Evolutionary conservation across 2,888 invertebrate species (phyloP), one percentile per base, ranked within the genome.

Genomic region (Agonopterix subpropinquella): DNA sequence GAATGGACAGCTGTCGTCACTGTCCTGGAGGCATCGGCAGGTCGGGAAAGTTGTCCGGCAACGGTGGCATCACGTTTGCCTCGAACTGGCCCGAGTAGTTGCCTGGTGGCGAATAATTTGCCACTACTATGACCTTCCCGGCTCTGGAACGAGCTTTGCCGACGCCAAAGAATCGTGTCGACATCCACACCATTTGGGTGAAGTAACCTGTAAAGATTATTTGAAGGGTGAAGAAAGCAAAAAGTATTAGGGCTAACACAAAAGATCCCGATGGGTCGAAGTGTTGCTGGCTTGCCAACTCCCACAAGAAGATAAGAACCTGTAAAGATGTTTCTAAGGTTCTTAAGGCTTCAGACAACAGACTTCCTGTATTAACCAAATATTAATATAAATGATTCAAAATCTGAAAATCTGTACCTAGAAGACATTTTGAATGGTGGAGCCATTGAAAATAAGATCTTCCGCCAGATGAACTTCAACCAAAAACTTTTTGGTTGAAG

Each of bases 151-250:
- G 90, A 1, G 95, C 95, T 69, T 94, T 95, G 7, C 95, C 96
- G 1, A 96, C 91, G 2, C 96, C 96, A 67, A 96, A 92, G 72
- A 92, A 91, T 43, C 91, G 90, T 2, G 94, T 94, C 44, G 89
- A 90, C 39, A 92, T 91, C 96, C 96, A 96, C 18, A 96, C 94
- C 77, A 96, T 89, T 82, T 96, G 96, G 0, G 95, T 95, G 78
- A 96, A 96, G 77, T 96, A 95, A 51, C 96, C 96, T 95, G 78
- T 13, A 52, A 57, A 47, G 5, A 28, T 28, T 28, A n/a, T n/a
- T n/a, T n/a, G n/a, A n/a, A n/a, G n/a, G n/a, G n/a, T n/a, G n/a
- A n/a, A n/a, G n/a, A n/a, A n/a, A n/a, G n/a, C n/a, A n/a, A n/a
- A n/a, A n/a, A n/a, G n/a, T n/a, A n/a, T n/a, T n/a, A n/a, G n/a